Base-by-base conservation (phyloP, 2,113 vertebrate genomes). In the Gallinago jamesoni region DNA sequence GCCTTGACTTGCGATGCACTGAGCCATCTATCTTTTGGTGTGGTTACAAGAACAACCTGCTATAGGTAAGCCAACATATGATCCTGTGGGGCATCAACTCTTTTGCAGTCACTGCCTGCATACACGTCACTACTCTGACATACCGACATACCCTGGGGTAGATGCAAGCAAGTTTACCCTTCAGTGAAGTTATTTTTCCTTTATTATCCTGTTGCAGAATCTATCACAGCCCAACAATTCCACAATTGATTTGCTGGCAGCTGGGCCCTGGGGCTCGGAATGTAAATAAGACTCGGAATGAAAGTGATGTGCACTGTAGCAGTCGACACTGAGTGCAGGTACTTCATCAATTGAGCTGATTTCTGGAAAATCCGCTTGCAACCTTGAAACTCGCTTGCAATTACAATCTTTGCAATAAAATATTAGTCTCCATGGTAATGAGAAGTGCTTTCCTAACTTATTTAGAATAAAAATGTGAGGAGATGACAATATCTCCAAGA, bases 351-450 rank as follows among this genome's bases (percentile, higher is more conserved):
- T 89, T 94, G 95, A 96, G 90, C 90, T 79, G 88, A 92, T 93
- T 92, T 96, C 92, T 96, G 80, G 30, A 90, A 96, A 95, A 95
- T 73, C 53, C 9, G 4, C 86, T 82, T 84, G 62, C 92, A 96
- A 76, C 84, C 92, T 91, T 93, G 90, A 94, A 96, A 93, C 83
- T 92, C 66, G 48, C 77, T 91, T 89, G 92, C 84, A 95, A 73
- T 95, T 94, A 96, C 74, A 84, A 45, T 96, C 94, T 94, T 95
- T 94, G 76, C 92, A 93, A 92, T 93, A 96, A 96, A 96, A 94
- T 94, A 94, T 96, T 94, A 94, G 92, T 95, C 92, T 92, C 94
- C 96, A 92, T 96, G 95, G 94, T 94, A 96, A 95, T 96, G 88
- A 95, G 84, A 93, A 96, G 80, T 79, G 80, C 53, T 84, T 92